Evolutionary conservation across 2,797 vertebrate species (phyloP), one percentile per base, ranked within the genome.

Genomic region (Epinephelus malabaricus): DNA sequence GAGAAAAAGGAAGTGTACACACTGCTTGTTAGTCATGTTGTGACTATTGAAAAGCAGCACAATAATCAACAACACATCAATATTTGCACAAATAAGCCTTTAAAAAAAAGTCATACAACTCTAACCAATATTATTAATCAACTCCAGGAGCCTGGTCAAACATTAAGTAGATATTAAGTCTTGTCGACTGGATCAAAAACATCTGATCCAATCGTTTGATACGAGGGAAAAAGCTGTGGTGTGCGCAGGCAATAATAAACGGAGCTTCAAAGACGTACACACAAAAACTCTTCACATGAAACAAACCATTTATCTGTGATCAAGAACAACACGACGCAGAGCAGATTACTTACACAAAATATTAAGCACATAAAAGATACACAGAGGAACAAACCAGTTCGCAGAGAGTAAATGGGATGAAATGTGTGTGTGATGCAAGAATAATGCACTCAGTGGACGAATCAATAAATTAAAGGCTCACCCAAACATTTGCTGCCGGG

Each of bases 281-380:
- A 59, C 69, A 54, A 12, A 30, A 50, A 30, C 5, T 27, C 25
- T 43, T 47, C 60, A 51, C 71, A 62, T 67, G 15, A 79, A 66
- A 73, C 49, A 60, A 67, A 40, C 40, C 43, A 9, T 73, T 80
- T 50, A 58, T 50, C 30, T 73, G 14, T 45, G 50, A 83, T 60
- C 12, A 45, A 62, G 51, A 30, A 45, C 14, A 45, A 58, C 38
- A 45, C 27, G 23, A 49, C 15, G 59, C 25, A 46, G 61, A 62
- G 56, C 30, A 64, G 56, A 69, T 38, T 12, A 40, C 63, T 67
- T 25, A 46, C 25, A 55, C 15, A 7, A 56, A 56, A 60, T 64
- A 65, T 51, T 18, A 12, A 76, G 46, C 38, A 50, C 69, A 49
- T 15, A 46, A 59, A 53, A 34, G 51, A 56, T 12, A 55, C 47